Evolutionary conservation across 2,888 invertebrate genomes (phyloP), one percentile per base, ranked within the genome.

Genomic region (Autographa gamma): DNA sequence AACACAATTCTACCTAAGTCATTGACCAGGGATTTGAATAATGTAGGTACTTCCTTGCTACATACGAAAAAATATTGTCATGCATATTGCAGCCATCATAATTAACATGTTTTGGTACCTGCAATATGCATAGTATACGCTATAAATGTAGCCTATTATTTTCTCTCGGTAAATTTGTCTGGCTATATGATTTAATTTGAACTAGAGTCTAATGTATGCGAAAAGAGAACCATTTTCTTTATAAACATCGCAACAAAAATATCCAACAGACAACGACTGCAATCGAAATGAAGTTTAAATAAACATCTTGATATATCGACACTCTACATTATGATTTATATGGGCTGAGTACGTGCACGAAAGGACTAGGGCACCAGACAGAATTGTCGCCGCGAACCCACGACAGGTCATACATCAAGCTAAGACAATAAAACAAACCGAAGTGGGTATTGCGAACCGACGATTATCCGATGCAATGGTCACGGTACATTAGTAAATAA

Each of bases 401-500:
- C 76, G 84, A 71, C 82, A 75, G 80, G 65, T 71, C 84, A 77
- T 83, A 75, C 73, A 84, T 83, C 84, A 83, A 80, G 71, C 77
- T 80, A 78, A 80, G 82, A 82, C 82, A 83, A 80, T 84, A 83
- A 83, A 82, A 81, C 83, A 64, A 72, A 71, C 70, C 38, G 75
- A 77, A 76, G 74, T 79, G 74, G 75, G 73, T 79, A 79, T 79
- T 76, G 81, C 71, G 72, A 75, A 69, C 71, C 71, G 72, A 73
- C 63, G 71, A 69, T 75, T 80, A 80, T 82, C 74, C 78, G 69
- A 66, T 71, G 78, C 65, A 75, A 75, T 71, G 74, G 68, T 60
- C 82, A 74, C 38, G 68, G 52, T 68, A 69, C 77, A 80, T 77
- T 73, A 74, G 72, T 73, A 79, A 69, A 74, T 79, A 77, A 79